Percentiles rank a stretch among this genome's conserved stretches.
These are phyloP conservation scores for Spilarctia lutea DNA, from an alignment of 2,888 invertebrate genomes.

Conservation along the genomic window DNA sequence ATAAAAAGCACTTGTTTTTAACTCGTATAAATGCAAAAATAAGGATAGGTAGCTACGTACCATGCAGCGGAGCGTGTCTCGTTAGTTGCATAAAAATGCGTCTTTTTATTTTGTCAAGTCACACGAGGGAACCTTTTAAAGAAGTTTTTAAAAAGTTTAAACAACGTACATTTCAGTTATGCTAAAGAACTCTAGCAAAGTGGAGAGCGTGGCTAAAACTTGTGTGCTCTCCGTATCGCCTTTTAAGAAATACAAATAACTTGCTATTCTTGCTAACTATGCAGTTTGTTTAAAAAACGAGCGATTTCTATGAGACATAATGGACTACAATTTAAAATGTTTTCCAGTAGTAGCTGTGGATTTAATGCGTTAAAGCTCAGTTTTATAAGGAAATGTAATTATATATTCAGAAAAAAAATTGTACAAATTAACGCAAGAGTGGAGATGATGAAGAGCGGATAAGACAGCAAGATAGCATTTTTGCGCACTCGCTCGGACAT, in stretches of 20 bases:
- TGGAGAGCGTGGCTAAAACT: slow-evolving; percentile 17
- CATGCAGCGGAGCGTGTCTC: background rate
- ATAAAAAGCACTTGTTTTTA: background rate
- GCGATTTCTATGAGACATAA: background rate
- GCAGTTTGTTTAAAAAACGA: slow-evolving; percentile 23
- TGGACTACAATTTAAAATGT: background rate
- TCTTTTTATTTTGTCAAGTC: background rate
- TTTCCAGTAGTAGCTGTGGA: background rate
- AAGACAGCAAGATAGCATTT: too few species aligned
- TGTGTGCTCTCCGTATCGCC: slow-evolving; percentile 21
- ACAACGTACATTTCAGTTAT: slow-evolving; percentile 20
- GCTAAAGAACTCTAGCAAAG: slow-evolving; percentile 25
- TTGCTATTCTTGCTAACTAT: slow-evolving; percentile 21
- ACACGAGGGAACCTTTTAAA: background rate
- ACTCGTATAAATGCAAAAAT: background rate
- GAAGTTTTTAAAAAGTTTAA: background rate
- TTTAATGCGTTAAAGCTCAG: background rate
- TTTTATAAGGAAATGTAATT: background rate
- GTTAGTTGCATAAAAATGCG: background rate
- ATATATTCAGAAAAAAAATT: too few species aligned
- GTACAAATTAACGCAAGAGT: too few species aligned
- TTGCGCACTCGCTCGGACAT: too few species aligned
- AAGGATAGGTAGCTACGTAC: background rate
- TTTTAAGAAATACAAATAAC: slow-evolving; percentile 28
- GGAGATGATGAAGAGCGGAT: too few species aligned